Conservation (phyloP, 2,888 invertebrate genomes). For the Agrilus cyanescens region DNA sequence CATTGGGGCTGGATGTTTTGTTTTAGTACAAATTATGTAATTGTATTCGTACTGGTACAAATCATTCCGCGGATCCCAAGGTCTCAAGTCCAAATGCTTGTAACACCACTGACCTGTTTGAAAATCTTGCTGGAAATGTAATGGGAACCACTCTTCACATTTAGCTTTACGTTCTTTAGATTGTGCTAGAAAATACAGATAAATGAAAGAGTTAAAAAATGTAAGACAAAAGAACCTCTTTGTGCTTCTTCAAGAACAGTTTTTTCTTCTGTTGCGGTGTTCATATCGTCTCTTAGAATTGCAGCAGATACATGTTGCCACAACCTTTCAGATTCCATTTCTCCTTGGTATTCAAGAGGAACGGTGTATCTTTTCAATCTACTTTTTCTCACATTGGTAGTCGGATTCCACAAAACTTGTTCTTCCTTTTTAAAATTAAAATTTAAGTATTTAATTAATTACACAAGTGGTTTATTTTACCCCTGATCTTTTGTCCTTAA, state of each 20-base stretch:
- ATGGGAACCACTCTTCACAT: slow-evolving; percentile 59
- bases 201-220: neutral
- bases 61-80: slow-evolving; percentile 84
- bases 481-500: slow-evolving; percentile 69
- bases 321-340: slow-evolving; percentile 75
- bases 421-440: slow-evolving; percentile 43
- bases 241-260: slow-evolving; percentile 82
- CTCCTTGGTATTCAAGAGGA: slow-evolving; percentile 60
- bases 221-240: slow-evolving; percentile 35
- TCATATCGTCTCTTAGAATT: slow-evolving; percentile 70
- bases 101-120: slow-evolving; percentile 52
- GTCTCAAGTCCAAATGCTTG: slow-evolving; percentile 65
- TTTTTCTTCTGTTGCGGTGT: slow-evolving; percentile 84
- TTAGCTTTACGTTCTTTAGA: slow-evolving; percentile 57
- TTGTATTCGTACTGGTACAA: slow-evolving; percentile 76
- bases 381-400: slow-evolving; percentile 52
- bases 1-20: slow-evolving; percentile 61
- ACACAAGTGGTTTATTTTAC: too few species aligned
- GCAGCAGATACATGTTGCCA: slow-evolving; percentile 84
- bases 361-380: slow-evolving; percentile 71
- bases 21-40: slow-evolving; percentile 67
- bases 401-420: slow-evolving; percentile 58
- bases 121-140: slow-evolving; percentile 56
- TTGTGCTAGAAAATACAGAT: slow-evolving; percentile 24
- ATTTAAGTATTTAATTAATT: slow-evolving; percentile 7